phyloP scores from a whole-genome alignment of 2,113 vertebrate genomes.

The Ammodytes marinus region DNA sequence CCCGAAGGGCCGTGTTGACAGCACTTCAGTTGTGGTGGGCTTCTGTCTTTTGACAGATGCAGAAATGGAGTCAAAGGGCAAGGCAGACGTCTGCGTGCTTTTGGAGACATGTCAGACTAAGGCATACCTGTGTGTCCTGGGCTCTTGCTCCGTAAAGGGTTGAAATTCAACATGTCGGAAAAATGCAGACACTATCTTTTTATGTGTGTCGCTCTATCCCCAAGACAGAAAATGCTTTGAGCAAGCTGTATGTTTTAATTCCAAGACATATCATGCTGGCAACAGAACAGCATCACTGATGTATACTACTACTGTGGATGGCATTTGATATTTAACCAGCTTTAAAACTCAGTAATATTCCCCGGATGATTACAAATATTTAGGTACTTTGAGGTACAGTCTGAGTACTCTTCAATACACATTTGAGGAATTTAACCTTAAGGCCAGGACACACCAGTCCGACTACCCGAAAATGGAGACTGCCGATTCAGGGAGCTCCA shows the following conservation, averaged over 20 bases:
- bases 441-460: too few relatives aligned
- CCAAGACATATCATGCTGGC: not conserved
- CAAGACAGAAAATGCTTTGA: constrained; percentile 9
- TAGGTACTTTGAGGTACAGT: not conserved
- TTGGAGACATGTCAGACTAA: constrained; percentile 38
- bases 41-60: constrained; percentile 55
- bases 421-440: too few relatives aligned
- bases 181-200: constrained; percentile 25
- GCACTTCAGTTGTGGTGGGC: constrained; percentile 51
- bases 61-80: constrained; percentile 63
- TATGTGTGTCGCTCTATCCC: not conserved
- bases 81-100: constrained; percentile 38
- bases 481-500: too few relatives aligned
- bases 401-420: too few relatives aligned
- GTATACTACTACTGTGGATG: not conserved
- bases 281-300: constrained; percentile 1
- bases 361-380: not conserved
- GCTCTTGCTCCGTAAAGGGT: constrained; percentile 26
- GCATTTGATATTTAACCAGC: constrained; percentile 1
- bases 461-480: too few relatives aligned
- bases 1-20: constrained; percentile 46
- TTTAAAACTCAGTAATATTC: constrained; percentile 15
- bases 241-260: constrained; percentile 17
- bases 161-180: constrained; percentile 29
- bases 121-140: constrained; percentile 32